phyloP scores from a whole-genome alignment of 2,888 invertebrate genomes.

The Teinopalpus imperialis region DNA sequence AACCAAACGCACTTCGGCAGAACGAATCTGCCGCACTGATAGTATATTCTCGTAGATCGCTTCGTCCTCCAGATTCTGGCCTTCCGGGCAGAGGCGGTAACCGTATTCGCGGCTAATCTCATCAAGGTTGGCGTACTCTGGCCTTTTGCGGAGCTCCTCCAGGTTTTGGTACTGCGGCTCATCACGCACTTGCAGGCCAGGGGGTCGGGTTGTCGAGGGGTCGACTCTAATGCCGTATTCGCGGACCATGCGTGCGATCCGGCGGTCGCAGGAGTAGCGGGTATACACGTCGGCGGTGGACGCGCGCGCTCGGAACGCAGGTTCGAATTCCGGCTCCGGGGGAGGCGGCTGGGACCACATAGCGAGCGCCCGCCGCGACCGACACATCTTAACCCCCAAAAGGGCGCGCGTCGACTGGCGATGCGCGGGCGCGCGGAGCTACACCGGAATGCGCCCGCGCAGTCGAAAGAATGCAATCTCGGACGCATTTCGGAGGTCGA shows the following conservation, averaged over 20 bases:
- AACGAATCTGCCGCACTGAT: slow-evolving; percentile 74
- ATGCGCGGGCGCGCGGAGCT: slow-evolving; percentile 65
- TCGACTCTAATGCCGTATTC: slow-evolving; percentile 73
- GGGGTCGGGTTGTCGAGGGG: slow-evolving; percentile 54
- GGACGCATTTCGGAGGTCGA: slow-evolving; percentile 82
- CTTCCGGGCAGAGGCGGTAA: slow-evolving; percentile 76
- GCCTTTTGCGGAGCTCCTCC: slow-evolving; percentile 70
- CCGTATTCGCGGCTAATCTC: slow-evolving; percentile 79
- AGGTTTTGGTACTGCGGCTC: slow-evolving; percentile 77
- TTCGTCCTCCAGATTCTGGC: slow-evolving; percentile 77
- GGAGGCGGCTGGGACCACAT: slow-evolving; percentile 80
- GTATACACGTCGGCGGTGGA: slow-evolving; percentile 53
- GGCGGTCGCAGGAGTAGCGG: slow-evolving; percentile 56
- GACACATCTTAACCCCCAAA: slow-evolving; percentile 82
- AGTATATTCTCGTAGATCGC: slow-evolving; percentile 78
- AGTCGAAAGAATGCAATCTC: slow-evolving; percentile 83
- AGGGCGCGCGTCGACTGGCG: slow-evolving; percentile 80
- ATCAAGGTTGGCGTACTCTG: slow-evolving; percentile 76
- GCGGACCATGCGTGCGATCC: slow-evolving; percentile 70
- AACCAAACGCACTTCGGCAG: slow-evolving; percentile 79
- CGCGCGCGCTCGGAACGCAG: slow-evolving; percentile 61
- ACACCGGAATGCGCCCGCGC: slow-evolving; percentile 81
- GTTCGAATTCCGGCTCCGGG: slow-evolving; percentile 57
- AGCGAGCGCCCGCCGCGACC: slow-evolving; percentile 75
- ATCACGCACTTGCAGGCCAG: slow-evolving; percentile 65